Base-by-base conservation (phyloP, 2,113 vertebrate species). In the Catharus bicknelli region DNA sequence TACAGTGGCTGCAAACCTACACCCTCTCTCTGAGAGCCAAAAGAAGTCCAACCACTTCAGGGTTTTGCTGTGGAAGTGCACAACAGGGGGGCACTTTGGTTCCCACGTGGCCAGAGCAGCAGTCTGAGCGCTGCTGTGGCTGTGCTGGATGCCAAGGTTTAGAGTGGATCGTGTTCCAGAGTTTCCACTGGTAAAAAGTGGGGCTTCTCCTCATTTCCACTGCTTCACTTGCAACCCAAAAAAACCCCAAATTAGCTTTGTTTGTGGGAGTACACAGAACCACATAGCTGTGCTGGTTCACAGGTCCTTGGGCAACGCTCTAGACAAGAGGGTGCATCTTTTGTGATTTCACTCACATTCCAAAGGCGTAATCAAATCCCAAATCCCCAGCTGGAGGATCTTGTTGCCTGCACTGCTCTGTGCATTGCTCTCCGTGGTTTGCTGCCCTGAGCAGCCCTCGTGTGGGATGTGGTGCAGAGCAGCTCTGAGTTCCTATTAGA, bases 321-420 rank as follows among this genome's bases (percentile, higher is more conserved):
- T 40, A 30, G 55, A 25, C 10, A 25, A 45, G 6, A 38, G 18
- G 7, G 11, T 6, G 6, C 27, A 11, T 22, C 42, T 82, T 47
- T 45, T 34, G 14, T 36, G 2, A 10, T 29, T 47, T 9, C 47
- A 32, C 25, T 48, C 5, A 2, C 22, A 55, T 40, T 70, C 51
- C 55, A 30, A 27, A 13, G 23, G 16, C 0, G 0, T 2, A 10
- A 23, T 34, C 1, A 16, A 12, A 6, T 27, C 26, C 62, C 16
- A 22, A 27, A 50, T 19, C 36, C 13, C 20, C 11, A 11, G 5
- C 7, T 5, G 68, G 76, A 19, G 3, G 4, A 8, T 13, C 17
- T 25, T 8, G 16, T 38, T 63, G 62, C 1, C 0, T 66, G n/a
- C 18, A 3, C 21, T 57, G 2, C 14, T 34, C 38, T 55, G 45